phyloP scores from a whole-genome alignment of 2,113 vertebrate genomes.

The zebrafish (Danio rerio) region GRCz12tu NC_133193.1:13863001-13863500 shows the following conservation, averaged over 20 bases:
- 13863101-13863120: slow-evolving; percentile 72
- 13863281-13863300: slow-evolving; percentile 27
- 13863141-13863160: slow-evolving; percentile 68
- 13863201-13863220: slow-evolving; percentile 73
- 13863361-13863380: background rate
- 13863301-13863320: slow-evolving; percentile 8
- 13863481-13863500: too few relatives aligned
- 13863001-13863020: slow-evolving; percentile 44
- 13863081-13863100: slow-evolving; percentile 72
- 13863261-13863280: slow-evolving; percentile 22
- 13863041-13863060: slow-evolving; percentile 66
- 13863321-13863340: slow-evolving; percentile 6
- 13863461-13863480: background rate
- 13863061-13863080: slow-evolving; percentile 65
- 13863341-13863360: background rate
- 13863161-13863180: slow-evolving; percentile 65
- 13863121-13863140: slow-evolving; percentile 74
- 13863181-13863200: slow-evolving; percentile 68
- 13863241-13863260: slow-evolving; percentile 49
- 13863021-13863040: slow-evolving; percentile 49
- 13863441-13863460: background rate
- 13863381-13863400: background rate
- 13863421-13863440: slow-evolving; percentile 31
- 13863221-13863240: slow-evolving; percentile 59
- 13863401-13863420: slow-evolving; percentile 14